Percentiles rank a stretch among this genome's conserved stretches.
phyloP scores from a whole-genome alignment of 2,888 invertebrate genomes.

The Ornithoptera priamus region DNA sequence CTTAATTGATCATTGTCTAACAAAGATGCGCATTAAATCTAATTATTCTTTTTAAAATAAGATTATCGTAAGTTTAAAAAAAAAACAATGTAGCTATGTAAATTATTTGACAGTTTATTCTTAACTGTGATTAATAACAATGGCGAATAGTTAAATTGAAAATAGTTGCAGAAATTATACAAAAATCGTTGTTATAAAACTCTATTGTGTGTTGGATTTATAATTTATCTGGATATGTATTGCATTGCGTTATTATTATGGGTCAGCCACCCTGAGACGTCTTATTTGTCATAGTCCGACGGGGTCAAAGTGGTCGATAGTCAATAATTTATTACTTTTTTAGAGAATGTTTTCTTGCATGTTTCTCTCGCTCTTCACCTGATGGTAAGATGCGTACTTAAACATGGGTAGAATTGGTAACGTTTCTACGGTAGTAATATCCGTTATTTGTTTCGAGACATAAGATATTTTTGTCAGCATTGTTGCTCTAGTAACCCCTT shows the following conservation, averaged over 20 bases:
- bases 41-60: not conserved
- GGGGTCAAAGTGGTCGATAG: slow-evolving; percentile 76
- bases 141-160: not conserved
- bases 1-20: too few species aligned
- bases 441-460: too few species aligned
- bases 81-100: not conserved
- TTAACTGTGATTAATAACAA: not conserved
- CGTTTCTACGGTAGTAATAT: too few species aligned
- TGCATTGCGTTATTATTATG: slow-evolving; percentile 71
- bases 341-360: slow-evolving; percentile 9
- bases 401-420: too few species aligned
- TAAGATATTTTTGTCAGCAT: too few species aligned
- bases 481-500: too few species aligned
- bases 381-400: not conserved
- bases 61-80: not conserved
- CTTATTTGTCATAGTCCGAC: slow-evolving; percentile 50
- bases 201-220: slow-evolving; percentile 46
- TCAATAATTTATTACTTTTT: slow-evolving; percentile 68
- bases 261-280: slow-evolving; percentile 69
- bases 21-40: too few species aligned
- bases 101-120: not conserved
- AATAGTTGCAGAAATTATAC: not conserved
- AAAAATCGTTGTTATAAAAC: not conserved
- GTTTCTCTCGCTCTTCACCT: not conserved
- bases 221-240: slow-evolving; percentile 74